Evolutionary conservation across 1,140 invertebrate genomes (phyloP).

Genomic region (Mercenaria mercenaria): DNA sequence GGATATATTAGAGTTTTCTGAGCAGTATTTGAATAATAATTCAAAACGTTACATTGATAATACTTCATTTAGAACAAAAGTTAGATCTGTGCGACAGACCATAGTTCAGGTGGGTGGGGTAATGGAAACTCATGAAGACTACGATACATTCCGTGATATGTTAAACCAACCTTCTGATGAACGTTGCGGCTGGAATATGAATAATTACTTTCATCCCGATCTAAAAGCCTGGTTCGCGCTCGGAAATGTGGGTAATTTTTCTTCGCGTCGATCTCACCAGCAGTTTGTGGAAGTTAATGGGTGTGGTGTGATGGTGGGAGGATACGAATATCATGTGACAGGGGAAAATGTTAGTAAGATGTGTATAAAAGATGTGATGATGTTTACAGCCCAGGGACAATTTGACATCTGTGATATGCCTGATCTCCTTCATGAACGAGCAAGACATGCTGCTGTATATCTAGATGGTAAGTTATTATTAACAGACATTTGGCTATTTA

Average conservation of each 20-base stretch:
- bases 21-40: slow-evolving; percentile 67
- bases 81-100: slow-evolving; percentile 66
- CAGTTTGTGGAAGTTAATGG: slow-evolving; percentile 67
- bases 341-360: slow-evolving; percentile 30
- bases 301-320: slow-evolving; percentile 67
- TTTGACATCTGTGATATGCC: slow-evolving; percentile 72
- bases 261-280: slow-evolving; percentile 54
- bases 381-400: slow-evolving; percentile 64
- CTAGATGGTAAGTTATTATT: slow-evolving; percentile 61
- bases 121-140: slow-evolving; percentile 50
- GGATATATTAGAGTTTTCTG: slow-evolving; percentile 67
- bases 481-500: no score
- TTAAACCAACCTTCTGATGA: slow-evolving; percentile 24
- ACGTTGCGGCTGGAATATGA: slow-evolving; percentile 55
- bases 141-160: slow-evolving; percentile 49
- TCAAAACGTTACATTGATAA: slow-evolving; percentile 64
- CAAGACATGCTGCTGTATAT: slow-evolving; percentile 68
- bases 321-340: slow-evolving; percentile 63
- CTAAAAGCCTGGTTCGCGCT: slow-evolving; percentile 72
- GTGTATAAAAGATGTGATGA: slow-evolving; percentile 64
- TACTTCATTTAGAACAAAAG: slow-evolving; percentile 66
- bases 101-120: slow-evolving; percentile 74
- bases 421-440: slow-evolving; percentile 64
- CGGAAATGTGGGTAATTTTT: slow-evolving; percentile 51
- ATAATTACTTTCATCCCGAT: slow-evolving; percentile 73